A percentile compares a stretch with the other conserved stretches of the same genome.
Evolutionary conservation across 1,140 invertebrate species (phyloP).

Genomic region (Sarcophaga bullata): DNA sequence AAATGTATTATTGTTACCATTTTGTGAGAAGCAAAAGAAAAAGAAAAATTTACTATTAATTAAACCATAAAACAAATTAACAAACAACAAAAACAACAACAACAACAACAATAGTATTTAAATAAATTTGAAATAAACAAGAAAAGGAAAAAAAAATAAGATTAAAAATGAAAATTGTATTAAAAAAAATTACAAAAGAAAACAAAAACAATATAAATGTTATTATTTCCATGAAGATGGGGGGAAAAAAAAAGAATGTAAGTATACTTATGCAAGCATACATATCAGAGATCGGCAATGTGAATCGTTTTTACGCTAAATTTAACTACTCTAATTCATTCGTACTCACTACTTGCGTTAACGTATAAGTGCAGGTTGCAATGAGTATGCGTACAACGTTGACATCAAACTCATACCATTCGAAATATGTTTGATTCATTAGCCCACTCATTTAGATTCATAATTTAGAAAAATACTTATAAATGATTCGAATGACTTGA

Average conservation of each 20-base stretch:
- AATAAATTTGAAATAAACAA: slow-evolving; percentile 38
- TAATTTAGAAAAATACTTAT: too few species aligned
- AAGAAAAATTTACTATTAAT: neutral
- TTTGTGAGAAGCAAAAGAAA: slow-evolving; percentile 20
- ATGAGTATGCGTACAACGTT: too few species aligned
- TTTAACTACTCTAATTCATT: too few species aligned
- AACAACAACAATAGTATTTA: slow-evolving; percentile 38
- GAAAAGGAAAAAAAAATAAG: slow-evolving; percentile 14
- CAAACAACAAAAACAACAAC: slow-evolving; percentile 29
- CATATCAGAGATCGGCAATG: too few species aligned
- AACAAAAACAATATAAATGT: neutral
- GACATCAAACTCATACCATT: too few species aligned
- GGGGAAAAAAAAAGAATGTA: neutral
- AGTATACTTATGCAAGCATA: too few species aligned
- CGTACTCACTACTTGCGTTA: too few species aligned
- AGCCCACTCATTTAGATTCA: too few species aligned
- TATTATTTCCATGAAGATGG: neutral
- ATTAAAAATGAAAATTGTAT: slow-evolving; percentile 26
- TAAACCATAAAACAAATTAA: slow-evolving; percentile 12
- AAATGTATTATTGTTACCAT: slow-evolving; percentile 32
- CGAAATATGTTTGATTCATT: too few species aligned
- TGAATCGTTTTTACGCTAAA: too few species aligned
- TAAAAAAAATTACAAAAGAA: slow-evolving; percentile 33
- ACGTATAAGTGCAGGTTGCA: too few species aligned
- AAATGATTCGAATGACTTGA: too few species aligned